Evolutionary conservation across 2,113 vertebrate species (phyloP).

Genomic region (Hyperopisus bebe): DNA sequence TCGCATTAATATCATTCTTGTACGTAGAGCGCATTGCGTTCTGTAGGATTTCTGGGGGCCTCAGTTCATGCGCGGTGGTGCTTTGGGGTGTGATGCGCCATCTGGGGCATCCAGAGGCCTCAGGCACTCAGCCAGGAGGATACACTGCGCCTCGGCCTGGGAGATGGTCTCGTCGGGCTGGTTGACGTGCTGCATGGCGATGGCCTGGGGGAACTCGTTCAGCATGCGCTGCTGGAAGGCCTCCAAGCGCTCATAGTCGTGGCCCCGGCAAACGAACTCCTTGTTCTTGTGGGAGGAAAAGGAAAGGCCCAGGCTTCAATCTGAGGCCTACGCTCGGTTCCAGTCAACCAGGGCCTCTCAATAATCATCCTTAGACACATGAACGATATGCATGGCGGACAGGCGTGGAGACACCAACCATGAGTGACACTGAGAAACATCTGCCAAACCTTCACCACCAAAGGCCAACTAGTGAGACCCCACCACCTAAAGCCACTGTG

Average conservation of each 20-base stretch:
- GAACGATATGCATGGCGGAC: not conserved
- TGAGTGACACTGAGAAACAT: not conserved
- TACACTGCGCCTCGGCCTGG: constrained; percentile 97
- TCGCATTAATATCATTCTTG: not conserved
- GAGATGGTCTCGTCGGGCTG: constrained; percentile 98
- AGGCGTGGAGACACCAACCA: not conserved
- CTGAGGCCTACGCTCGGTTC: not conserved
- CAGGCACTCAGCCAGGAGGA: constrained; percentile 52
- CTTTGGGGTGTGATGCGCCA: not conserved
- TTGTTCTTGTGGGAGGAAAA: constrained; percentile 74
- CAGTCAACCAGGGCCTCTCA: not conserved
- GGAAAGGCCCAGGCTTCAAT: constrained; percentile 1
- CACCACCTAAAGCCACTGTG: not conserved
- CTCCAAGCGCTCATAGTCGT: constrained; percentile 96
- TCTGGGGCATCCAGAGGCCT: not conserved
- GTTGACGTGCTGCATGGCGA: constrained; percentile 98
- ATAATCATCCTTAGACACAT: not conserved
- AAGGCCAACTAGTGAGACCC: not conserved
- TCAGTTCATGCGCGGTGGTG: not conserved
- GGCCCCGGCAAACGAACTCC: constrained; percentile 97
- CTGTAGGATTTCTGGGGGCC: not conserved
- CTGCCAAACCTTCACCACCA: not conserved
- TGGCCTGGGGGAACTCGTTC: constrained; percentile 95
- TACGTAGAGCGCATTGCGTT: not conserved
- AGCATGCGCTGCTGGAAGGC: constrained; percentile 98